Base-by-base conservation (phyloP, 2,888 invertebrate species). In the Acronicta aceris region DNA sequence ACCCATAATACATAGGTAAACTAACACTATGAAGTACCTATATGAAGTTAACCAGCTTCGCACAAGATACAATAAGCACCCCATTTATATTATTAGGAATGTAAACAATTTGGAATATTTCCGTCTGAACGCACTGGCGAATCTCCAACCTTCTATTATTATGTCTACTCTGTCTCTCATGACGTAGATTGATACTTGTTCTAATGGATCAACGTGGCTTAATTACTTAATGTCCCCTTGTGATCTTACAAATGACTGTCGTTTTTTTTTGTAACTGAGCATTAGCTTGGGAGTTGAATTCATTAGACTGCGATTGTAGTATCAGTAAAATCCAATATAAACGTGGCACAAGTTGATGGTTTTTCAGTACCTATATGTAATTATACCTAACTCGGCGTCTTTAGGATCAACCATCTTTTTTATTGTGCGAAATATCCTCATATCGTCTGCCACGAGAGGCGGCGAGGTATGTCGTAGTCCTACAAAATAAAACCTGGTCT, bases 101-200 rank as follows among this genome's bases (percentile, higher is more conserved):
- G 70, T 74, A 72, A 76, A 76, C 70, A 70, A 68, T 71, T 64
- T 47, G 49, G 46, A 67, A 65, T 57, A 59, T 70, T 76, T 71
- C 64, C 62, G 48, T 68, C 50, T 65, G 69, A 69, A 63, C 67
- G 53, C 71, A 71, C 74, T 79, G 79, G 79, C 81, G 71, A 61
- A 63, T 73, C 53, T 78, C 78, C 76, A 79, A 77, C 61, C 63
- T 63, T 58, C 49, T 51, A 70, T 67, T 68, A 73, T 72, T 70
- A 73, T 76, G 67, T 73, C 66, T 46, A 58, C 62, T 61, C 17
- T 59, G 45, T 58, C 53, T 57, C 47, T 60, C 65, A 54, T 58
- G 71, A 74, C 71, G 57, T 58, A 69, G 74, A 78, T 72, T 68
- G 71, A 78, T 71, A 71, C 61, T 65, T 55, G 48, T 56, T 56